Percentiles rank a stretch among this genome's conserved stretches.
These are phyloP conservation scores for Phyllotreta cruciferae DNA, from an alignment of 2,888 invertebrate species.

Conservation along the genomic window DNA sequence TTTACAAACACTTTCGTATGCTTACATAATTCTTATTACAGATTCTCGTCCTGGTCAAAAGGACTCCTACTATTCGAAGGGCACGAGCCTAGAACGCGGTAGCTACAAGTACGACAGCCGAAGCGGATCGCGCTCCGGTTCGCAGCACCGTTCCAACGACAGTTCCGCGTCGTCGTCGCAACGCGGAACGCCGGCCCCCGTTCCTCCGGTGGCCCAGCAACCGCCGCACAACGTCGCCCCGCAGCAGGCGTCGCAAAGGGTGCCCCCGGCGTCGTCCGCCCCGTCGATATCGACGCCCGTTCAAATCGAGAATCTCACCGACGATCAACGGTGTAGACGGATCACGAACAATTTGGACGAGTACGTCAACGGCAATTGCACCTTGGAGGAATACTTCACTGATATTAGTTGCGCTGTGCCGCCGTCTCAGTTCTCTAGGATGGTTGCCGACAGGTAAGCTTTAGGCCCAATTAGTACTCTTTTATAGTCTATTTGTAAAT, in stretches of 20 bases:
- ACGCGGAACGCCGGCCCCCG: conserved; percentile 36
- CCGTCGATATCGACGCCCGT: not conserved
- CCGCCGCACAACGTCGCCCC: conserved; percentile 27
- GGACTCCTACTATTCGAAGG: conserved; percentile 58
- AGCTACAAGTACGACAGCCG: conserved; percentile 58
- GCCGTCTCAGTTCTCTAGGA: conserved; percentile 43
- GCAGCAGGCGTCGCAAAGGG: conserved; percentile 35
- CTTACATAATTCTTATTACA: conserved; percentile 24
- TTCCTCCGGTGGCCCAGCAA: conserved; percentile 12
- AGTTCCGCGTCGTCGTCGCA: conserved; percentile 40
- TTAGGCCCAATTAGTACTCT: not conserved
- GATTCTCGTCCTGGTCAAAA: conserved; percentile 46
- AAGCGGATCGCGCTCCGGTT: conserved; percentile 65
- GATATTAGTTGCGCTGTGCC: conserved; percentile 53
- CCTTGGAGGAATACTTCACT: conserved; percentile 51
- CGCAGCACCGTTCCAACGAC: conserved; percentile 63
- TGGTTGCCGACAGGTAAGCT: conserved; percentile 54
- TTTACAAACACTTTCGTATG: not conserved
- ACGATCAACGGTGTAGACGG: conserved; percentile 51
- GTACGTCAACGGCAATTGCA: conserved; percentile 53
- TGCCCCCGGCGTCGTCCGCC: conserved; percentile 36
- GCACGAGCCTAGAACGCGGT: conserved; percentile 57
- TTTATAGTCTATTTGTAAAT: not conserved
- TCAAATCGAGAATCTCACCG: conserved; percentile 34
- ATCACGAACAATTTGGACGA: conserved; percentile 56